These are phyloP conservation scores for Ahaetulla prasina DNA, from an alignment of 2,113 vertebrate genomes.

Conservation along the genomic window DNA sequence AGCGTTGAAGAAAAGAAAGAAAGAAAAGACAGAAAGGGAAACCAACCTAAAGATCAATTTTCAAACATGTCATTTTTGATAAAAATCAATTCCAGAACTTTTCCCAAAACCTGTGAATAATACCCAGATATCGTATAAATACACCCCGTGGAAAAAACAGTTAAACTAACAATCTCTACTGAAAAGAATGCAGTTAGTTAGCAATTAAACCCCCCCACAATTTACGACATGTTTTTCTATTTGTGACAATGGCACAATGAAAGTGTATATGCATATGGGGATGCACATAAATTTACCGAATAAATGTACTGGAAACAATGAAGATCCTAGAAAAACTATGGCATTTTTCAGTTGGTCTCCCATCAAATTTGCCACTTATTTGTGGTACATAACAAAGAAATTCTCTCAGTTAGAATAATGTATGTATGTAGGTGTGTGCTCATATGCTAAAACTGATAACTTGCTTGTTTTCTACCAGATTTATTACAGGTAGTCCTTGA, in stretches of 20 bases:
- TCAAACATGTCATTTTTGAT: slow-evolving; percentile 19
- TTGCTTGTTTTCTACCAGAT: background rate
- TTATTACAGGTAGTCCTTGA: background rate
- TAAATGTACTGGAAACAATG: background rate
- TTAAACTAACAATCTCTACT: background rate
- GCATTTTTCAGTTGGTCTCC: background rate
- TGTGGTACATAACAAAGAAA: background rate
- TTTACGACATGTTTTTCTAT: background rate
- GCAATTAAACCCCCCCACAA: background rate
- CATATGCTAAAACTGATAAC: background rate
- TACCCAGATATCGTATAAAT: background rate
- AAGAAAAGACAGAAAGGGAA: slow-evolving; percentile 66
- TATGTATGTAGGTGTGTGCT: background rate
- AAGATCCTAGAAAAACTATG: background rate
- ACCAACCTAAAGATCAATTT: slow-evolving; percentile 67
- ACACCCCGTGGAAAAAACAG: background rate
- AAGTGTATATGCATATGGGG: background rate
- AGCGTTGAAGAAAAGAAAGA: slow-evolving; percentile 41
- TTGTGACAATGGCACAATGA: background rate
- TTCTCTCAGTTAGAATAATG: background rate
- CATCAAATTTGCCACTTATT: background rate
- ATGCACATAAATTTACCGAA: background rate
- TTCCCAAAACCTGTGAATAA: background rate
- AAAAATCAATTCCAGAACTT: slow-evolving; percentile 24
- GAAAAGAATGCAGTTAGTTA: background rate